Percentiles rank a stretch among this genome's conserved stretches.
These are phyloP conservation scores for Delphinus delphis DNA, from an alignment of 2,113 vertebrate genomes.

Conservation along the genomic window DNA sequence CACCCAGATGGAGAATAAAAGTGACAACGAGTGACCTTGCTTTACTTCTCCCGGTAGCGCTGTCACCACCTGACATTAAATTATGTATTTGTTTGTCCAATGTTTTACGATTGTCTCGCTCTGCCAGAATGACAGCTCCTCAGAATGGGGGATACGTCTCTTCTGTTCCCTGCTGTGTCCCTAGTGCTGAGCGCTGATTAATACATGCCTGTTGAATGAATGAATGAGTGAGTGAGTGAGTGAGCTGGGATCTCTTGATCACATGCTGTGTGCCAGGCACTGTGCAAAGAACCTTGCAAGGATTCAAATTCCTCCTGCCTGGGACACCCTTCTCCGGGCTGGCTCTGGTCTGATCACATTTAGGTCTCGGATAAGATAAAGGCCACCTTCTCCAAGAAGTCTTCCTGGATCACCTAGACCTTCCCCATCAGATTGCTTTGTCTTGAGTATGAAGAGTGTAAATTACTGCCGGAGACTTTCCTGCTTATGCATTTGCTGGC, in stretches of 20 bases:
- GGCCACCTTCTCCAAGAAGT: neutral
- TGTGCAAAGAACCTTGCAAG: neutral
- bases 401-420: neutral
- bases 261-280: neutral
- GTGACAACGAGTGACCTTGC: too few relatives aligned
- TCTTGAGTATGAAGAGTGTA: neutral
- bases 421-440: neutral
- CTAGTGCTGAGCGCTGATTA: too few relatives aligned
- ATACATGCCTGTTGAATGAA: neutral
- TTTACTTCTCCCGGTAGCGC: accelerated
- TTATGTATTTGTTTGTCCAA: too few relatives aligned
- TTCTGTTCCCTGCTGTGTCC: neutral
- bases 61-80: neutral
- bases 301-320: neutral
- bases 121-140: neutral
- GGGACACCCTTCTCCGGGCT: neutral
- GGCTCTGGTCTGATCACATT: neutral
- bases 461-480: neutral
- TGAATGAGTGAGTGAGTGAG: neutral
- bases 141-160: accelerated
- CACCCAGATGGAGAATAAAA: too few relatives aligned
- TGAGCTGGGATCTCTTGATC: neutral
- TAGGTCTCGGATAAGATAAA: neutral
- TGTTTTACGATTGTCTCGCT: accelerated
- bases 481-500: neutral